Evolutionary conservation across 2,797 vertebrate genomes (phyloP).

Genomic region (Botia almorhae): DNA sequence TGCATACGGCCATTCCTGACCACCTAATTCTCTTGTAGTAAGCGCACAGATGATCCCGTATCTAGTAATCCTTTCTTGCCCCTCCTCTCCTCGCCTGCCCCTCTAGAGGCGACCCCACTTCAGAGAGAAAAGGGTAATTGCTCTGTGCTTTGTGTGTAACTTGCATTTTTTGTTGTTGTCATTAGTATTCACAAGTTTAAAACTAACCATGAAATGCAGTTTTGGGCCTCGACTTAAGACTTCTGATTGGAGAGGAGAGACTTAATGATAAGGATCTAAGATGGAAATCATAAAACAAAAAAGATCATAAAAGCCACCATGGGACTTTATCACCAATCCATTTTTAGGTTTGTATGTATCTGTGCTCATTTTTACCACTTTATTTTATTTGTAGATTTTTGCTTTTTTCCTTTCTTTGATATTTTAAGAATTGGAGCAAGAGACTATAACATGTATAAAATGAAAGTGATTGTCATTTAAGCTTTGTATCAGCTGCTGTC

Average conservation of each 20-base stretch:
- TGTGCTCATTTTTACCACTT: slow-evolving; percentile 90
- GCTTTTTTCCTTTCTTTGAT: slow-evolving; percentile 65
- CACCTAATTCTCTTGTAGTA: slow-evolving; percentile 47
- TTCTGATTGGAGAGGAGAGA: slow-evolving; percentile 42
- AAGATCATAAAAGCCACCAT: slow-evolving; percentile 43
- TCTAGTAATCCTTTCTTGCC: slow-evolving; percentile 59
- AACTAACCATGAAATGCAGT: slow-evolving; percentile 84
- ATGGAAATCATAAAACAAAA: slow-evolving; percentile 44
- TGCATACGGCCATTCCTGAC: slow-evolving; percentile 51
- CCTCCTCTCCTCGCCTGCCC: slow-evolving; percentile 62
- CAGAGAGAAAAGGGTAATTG: slow-evolving; percentile 78
- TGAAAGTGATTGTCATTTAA: slow-evolving; percentile 81
- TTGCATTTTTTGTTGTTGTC: slow-evolving; percentile 81
- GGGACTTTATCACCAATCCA: slow-evolving; percentile 66
- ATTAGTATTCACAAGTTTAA: slow-evolving; percentile 96
- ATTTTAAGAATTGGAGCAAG: slow-evolving; percentile 85
- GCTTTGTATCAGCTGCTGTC: slow-evolving; percentile 88
- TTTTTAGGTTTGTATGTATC: slow-evolving; percentile 79
- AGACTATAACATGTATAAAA: slow-evolving; percentile 85
- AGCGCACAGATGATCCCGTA: slow-evolving; percentile 49
- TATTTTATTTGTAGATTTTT: slow-evolving; percentile 85
- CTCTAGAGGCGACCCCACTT: slow-evolving; percentile 79
- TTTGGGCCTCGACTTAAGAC: slow-evolving; percentile 58
- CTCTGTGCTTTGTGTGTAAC: slow-evolving; percentile 87
- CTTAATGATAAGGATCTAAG: slow-evolving; percentile 24